phyloP scores from a whole-genome alignment of 2,888 invertebrate species.

The Lasioglossum morio region DNA sequence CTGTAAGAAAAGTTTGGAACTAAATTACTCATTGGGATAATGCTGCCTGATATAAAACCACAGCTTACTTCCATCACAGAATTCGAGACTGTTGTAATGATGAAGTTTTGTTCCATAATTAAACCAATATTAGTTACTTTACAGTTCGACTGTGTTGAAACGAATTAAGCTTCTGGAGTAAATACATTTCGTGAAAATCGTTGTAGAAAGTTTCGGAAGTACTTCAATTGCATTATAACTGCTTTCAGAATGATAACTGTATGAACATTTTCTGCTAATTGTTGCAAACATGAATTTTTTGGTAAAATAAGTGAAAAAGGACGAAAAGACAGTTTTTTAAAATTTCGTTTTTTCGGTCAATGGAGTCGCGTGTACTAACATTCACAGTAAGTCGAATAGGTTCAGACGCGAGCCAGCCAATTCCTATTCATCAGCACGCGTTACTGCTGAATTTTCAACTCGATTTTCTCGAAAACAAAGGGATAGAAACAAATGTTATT shows the following conservation, averaged over 20 bases:
- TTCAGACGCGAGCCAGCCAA: too few relatives aligned
- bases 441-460: too few relatives aligned
- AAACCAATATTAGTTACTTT: background rate
- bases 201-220: background rate
- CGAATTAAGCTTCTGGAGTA: background rate
- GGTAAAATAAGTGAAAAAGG: too few relatives aligned
- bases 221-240: background rate
- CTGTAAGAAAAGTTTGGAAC: background rate
- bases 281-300: background rate
- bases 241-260: background rate
- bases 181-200: background rate
- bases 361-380: too few relatives aligned
- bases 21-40: background rate
- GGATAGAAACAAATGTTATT: too few relatives aligned
- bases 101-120: background rate
- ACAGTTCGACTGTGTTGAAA: background rate
- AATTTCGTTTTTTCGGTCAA: too few relatives aligned
- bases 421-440: too few relatives aligned
- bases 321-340: too few relatives aligned
- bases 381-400: too few relatives aligned
- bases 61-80: background rate
- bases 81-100: background rate
- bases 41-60: background rate
- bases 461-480: too few relatives aligned
- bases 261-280: background rate